Evolutionary conservation across 2,797 vertebrate genomes (phyloP).

Genomic region (Margarornis squamiger): DNA sequence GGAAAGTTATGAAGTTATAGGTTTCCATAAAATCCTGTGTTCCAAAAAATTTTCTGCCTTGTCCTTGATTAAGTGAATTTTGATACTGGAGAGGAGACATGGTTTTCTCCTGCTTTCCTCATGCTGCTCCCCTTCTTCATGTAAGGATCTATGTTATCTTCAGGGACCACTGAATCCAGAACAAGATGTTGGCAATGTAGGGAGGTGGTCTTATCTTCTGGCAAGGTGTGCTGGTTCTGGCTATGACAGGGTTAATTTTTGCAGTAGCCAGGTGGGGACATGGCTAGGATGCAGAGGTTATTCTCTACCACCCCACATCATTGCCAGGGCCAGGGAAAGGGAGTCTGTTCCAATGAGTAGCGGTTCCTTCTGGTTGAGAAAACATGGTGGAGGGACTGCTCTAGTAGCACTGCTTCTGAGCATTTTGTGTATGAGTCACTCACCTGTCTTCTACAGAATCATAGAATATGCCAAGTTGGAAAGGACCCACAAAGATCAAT

Average conservation of each 20-base stretch:
- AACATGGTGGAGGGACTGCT: no score
- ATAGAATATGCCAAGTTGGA: background rate
- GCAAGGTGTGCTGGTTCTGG: background rate
- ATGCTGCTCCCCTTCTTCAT: background rate
- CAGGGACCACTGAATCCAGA: background rate
- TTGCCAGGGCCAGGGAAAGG: background rate
- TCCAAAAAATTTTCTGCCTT: background rate
- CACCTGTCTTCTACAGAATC: fast-evolving
- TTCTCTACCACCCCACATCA: fast-evolving
- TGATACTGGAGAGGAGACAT: background rate
- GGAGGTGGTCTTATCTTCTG: background rate
- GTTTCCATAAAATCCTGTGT: background rate
- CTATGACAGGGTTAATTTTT: background rate
- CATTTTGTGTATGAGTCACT: background rate
- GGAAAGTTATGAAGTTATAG: background rate
- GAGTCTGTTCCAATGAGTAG: background rate
- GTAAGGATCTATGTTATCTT: background rate
- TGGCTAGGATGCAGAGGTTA: background rate
- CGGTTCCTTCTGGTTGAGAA: background rate
- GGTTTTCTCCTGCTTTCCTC: background rate
- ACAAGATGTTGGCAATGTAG: background rate
- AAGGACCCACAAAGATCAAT: background rate
- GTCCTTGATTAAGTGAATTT: background rate
- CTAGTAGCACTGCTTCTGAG: background rate
- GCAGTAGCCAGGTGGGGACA: background rate